These are phyloP conservation scores for Equus quagga DNA, from an alignment of 2,113 vertebrate species.

Conservation along the genomic window DNA sequence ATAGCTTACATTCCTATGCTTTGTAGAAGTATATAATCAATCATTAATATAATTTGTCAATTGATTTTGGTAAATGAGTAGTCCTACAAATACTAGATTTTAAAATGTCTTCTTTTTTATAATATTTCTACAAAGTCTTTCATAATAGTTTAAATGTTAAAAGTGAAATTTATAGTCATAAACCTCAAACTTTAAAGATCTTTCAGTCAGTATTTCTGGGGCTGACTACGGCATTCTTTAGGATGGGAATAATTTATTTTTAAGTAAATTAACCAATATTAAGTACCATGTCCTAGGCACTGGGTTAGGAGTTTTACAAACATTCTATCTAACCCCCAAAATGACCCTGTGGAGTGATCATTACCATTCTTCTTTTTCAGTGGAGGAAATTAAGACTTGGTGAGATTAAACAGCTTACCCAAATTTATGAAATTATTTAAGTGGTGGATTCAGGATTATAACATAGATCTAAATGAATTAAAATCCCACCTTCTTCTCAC, in stretches of 20 bases:
- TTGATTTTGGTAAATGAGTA: neutral
- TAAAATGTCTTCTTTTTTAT: neutral
- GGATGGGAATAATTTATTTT: neutral
- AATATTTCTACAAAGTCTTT: neutral
- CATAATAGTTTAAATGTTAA: neutral
- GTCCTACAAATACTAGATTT: neutral
- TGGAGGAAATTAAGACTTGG: neutral
- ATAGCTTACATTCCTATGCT: neutral
- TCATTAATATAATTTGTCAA: neutral
- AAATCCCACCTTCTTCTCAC: neutral
- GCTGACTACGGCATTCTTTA: neutral
- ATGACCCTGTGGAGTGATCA: neutral
- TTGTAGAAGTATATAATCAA: neutral
- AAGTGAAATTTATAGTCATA: neutral
- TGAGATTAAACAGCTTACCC: neutral
- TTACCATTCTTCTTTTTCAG: neutral
- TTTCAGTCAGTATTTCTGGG: neutral
- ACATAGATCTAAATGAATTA: neutral
- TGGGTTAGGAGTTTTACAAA: constrained; percentile 18
- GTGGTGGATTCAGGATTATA: neutral
- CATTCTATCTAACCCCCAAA: neutral
- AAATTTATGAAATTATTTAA: neutral
- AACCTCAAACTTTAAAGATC: neutral
- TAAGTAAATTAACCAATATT: constrained; percentile 26
- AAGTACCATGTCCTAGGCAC: neutral